Conservation (phyloP, 92 coral and sea anemone genomes). For the Epizoanthus illoricatus region DNA sequence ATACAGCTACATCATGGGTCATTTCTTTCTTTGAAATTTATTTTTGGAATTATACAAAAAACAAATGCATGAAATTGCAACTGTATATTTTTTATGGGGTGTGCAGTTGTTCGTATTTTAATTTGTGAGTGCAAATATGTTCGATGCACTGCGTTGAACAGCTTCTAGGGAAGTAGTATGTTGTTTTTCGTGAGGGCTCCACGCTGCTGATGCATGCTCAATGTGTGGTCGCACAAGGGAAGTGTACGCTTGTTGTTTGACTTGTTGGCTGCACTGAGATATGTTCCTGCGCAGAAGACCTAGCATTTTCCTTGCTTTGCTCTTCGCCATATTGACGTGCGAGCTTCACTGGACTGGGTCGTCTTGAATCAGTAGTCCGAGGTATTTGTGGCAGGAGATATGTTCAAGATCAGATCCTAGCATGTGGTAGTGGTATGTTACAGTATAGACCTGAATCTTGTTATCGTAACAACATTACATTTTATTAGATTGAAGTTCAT, state of each 20-base stretch:
- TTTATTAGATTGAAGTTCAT: neutral
- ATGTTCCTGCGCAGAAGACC: slow-evolving; percentile 34
- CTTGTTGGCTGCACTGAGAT: slow-evolving; percentile 32
- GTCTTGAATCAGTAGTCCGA: slow-evolving; percentile 43
- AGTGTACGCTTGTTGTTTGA: slow-evolving; percentile 41
- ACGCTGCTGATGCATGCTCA: slow-evolving; percentile 39
- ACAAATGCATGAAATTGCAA: no score
- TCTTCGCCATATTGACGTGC: slow-evolving; percentile 19
- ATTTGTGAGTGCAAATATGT: no score
- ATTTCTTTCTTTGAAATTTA: no score
- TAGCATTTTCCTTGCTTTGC: slow-evolving; percentile 32
- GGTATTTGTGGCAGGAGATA: slow-evolving; percentile 29
- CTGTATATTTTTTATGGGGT: no score
- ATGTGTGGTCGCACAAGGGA: slow-evolving; percentile 37
- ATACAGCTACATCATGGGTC: no score
- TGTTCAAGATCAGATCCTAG: neutral
- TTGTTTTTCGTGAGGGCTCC: slow-evolving; percentile 27
- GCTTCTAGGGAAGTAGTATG: neutral
- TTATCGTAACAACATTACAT: neutral
- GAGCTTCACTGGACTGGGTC: slow-evolving; percentile 36
- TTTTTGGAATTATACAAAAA: no score
- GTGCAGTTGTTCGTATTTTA: no score
- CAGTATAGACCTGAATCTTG: neutral
- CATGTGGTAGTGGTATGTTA: neutral
- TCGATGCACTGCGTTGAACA: slow-evolving; percentile 20